These are phyloP conservation scores for Prolemur simus DNA, from an alignment of 2,113 vertebrate species.

Conservation along the genomic window DNA sequence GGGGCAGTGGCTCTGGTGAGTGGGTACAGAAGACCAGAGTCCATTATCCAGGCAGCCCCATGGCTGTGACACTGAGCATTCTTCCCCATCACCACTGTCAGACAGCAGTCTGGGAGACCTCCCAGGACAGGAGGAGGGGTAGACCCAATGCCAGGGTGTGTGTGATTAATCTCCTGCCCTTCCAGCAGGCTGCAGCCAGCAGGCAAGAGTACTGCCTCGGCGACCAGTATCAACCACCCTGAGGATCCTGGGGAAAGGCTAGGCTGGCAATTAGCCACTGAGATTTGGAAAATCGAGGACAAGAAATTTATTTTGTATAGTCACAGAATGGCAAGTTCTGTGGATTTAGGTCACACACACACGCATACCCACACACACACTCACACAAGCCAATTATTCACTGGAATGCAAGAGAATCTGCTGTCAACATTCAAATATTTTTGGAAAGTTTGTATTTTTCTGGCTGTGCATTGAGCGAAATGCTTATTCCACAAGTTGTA, in stretches of 20 bases:
- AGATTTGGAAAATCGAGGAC: not conserved
- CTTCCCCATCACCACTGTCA: not conserved
- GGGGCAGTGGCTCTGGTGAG: not conserved
- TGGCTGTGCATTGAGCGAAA: not conserved
- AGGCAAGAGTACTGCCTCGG: not conserved
- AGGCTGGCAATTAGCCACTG: not conserved
- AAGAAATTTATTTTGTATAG: not conserved
- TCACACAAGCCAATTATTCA: conserved; percentile 37
- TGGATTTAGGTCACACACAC: conserved; percentile 50
- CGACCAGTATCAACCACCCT: not conserved
- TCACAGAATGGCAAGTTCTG: not conserved
- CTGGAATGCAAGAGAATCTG: not conserved
- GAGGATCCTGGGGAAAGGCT: not conserved
- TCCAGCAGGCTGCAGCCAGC: not conserved
- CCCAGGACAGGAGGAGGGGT: not conserved
- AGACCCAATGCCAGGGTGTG: not conserved
- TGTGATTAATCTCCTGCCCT: not conserved
- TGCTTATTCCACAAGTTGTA: not conserved
- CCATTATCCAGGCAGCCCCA: not conserved
- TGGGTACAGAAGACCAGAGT: not conserved
- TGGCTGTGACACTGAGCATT: not conserved
- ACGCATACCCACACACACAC: not conserved
- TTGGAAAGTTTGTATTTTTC: conserved; percentile 50
- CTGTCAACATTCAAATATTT: conserved; percentile 57
- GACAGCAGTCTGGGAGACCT: not conserved